Evolutionary conservation across 2,113 vertebrate species (phyloP).

Genomic region (Oncorhynchus gorbuscha): DNA sequence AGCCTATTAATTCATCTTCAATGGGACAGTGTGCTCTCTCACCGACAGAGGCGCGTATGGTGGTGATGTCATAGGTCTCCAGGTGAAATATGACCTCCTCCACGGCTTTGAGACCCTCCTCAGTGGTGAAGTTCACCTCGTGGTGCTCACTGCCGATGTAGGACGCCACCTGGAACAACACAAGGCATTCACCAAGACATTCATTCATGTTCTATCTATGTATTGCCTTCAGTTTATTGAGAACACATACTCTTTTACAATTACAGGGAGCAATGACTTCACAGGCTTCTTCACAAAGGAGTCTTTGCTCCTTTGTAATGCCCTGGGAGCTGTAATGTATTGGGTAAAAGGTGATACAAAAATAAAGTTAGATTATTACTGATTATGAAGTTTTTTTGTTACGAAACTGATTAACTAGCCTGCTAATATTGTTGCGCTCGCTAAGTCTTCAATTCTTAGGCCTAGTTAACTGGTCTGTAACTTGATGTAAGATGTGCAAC

Average conservation of each 20-base stretch:
- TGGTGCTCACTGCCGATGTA: constrained; percentile 92
- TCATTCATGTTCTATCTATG: background rate
- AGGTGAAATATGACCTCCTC: constrained; percentile 87
- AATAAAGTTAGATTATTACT: too few relatives aligned
- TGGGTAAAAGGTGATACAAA: too few relatives aligned
- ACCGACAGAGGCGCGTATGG: constrained; percentile 91
- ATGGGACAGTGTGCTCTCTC: constrained; percentile 47
- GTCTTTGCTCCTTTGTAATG: too few relatives aligned
- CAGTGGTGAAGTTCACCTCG: constrained; percentile 85
- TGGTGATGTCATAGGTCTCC: constrained; percentile 93
- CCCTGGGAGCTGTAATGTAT: too few relatives aligned
- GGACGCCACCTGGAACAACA: constrained; percentile 79
- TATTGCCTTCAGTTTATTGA: background rate
- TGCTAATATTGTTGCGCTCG: too few relatives aligned
- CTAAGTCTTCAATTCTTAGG: too few relatives aligned
- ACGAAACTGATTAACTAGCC: too few relatives aligned
- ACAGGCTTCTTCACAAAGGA: background rate
- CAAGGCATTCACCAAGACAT: background rate
- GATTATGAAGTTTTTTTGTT: too few relatives aligned
- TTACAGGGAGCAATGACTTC: too few relatives aligned
- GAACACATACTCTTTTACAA: background rate
- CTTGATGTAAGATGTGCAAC: too few relatives aligned
- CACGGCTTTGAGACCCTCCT: constrained; percentile 88
- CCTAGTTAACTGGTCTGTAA: too few relatives aligned
- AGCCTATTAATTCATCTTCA: background rate